These are phyloP conservation scores for Nothocercus nigrocapillus DNA, from an alignment of 2,113 vertebrate species.

Conservation along the genomic window DNA sequence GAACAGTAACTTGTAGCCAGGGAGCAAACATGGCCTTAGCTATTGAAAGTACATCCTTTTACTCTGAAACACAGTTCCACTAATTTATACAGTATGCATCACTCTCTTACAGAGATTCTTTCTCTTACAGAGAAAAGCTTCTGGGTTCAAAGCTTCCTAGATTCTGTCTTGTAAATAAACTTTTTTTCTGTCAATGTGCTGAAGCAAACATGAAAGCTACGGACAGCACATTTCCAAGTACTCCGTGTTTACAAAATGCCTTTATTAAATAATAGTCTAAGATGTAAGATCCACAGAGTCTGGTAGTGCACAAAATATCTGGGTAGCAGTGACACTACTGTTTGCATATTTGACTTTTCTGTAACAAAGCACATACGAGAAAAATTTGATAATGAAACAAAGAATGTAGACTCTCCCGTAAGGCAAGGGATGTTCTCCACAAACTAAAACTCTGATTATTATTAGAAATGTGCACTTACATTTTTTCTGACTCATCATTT, in stretches of 20 bases:
- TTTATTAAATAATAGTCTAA: background rate
- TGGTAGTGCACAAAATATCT: background rate
- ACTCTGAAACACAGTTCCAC: slow-evolving; percentile 16
- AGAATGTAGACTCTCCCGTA: slow-evolving; percentile 14
- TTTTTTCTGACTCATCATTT: background rate
- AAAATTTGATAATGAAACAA: background rate
- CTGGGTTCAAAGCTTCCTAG: slow-evolving; percentile 20
- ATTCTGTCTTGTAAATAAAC: background rate
- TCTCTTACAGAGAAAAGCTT: background rate
- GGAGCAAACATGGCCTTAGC: background rate
- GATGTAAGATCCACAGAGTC: background rate
- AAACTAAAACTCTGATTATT: slow-evolving; percentile 29
- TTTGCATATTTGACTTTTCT: background rate
- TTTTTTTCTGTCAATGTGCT: background rate
- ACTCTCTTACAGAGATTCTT: background rate
- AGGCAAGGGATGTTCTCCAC: background rate
- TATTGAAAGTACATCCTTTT: slow-evolving; percentile 46
- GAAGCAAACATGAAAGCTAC: background rate
- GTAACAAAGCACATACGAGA: background rate
- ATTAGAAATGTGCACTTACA: background rate
- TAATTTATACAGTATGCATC: slow-evolving; percentile 27
- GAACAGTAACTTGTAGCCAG: background rate
- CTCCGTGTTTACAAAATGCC: background rate
- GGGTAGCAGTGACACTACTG: background rate
- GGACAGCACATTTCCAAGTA: slow-evolving; percentile 8